Evolutionary conservation across 2,797 vertebrate species (phyloP), one percentile per base, ranked within the genome.

Genomic region (Takifugu rubripes): DNA sequence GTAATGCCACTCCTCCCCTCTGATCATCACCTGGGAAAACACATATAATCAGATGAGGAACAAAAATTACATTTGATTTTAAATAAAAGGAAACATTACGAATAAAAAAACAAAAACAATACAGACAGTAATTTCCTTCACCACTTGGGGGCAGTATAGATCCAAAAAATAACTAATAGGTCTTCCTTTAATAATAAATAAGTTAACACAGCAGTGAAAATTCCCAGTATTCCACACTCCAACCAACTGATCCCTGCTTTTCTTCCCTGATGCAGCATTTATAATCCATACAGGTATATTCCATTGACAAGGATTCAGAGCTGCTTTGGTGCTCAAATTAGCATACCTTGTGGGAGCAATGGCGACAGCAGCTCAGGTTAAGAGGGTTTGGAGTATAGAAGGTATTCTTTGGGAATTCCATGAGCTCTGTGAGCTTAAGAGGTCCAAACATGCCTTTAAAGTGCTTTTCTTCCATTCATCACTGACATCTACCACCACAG

Each of bases 1-100:
- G 81, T 99, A 98, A 80, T 97, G 94, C 96, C 96, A 97, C 72
- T 98, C 94, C 73, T 95, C 94, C 61, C 94, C 94, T 73, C 92
- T 91, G 69, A 97, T 94, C 70, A 89, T 89, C 84, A 97, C 93
- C 97, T 99, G 84, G 36, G 68, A 74, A 68, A 65, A 72, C 78
- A 70, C 36, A 59, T 49, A 60, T 55, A 66, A 25, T 63, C 29
- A 76, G 70, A 59, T 57, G 67, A 70, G 74, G 61, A 69, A 42
- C 26, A 14, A 49, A 49, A 24, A 8, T 8, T 14, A 40, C 3
- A 14, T 14, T 40, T 40, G 12, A 40, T 40, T 15, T 40, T 7
- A 44, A 17, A 25, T 5, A 48, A 10, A 48, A 21, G 21, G 21
- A 48, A 24, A 24, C 8, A 17, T 45, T 25, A 24, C 8, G 6